These are phyloP conservation scores for Drosophila sp. DNA, from an alignment of 1,140 invertebrate genomes.

Conservation along the genomic window DNA sequence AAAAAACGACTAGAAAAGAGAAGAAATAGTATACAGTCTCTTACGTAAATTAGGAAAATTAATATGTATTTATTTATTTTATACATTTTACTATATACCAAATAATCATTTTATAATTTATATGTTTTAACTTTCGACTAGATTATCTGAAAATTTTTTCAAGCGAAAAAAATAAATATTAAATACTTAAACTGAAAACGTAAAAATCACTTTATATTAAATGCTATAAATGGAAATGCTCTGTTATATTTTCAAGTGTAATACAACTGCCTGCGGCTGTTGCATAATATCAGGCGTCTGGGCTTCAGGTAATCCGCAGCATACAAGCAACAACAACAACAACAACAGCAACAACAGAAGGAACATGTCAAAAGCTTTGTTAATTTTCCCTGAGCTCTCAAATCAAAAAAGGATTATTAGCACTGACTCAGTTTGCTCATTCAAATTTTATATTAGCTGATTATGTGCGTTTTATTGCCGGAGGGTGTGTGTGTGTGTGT, in stretches of 20 bases:
- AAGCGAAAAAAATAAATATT: no score
- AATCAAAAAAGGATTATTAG: slow-evolving; percentile 82
- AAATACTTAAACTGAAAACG: no score
- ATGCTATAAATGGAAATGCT: no score
- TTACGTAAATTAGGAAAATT: no score
- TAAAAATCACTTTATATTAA: no score
- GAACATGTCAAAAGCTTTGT: slow-evolving; percentile 45
- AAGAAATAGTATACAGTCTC: no score
- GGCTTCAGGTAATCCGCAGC: slow-evolving; percentile 55
- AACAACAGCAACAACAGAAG: background rate
- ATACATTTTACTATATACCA: no score
- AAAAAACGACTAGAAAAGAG: background rate
- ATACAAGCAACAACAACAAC: slow-evolving; percentile 25
- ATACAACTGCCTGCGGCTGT: slow-evolving; percentile 1
- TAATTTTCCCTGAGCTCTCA: slow-evolving; percentile 52
- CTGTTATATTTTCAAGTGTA: slow-evolving; percentile 8
- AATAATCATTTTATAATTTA: background rate
- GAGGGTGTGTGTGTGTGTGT: slow-evolving; percentile 8
- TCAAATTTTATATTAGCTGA: slow-evolving; percentile 79
- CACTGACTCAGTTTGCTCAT: slow-evolving; percentile 59
- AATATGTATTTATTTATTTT: no score
- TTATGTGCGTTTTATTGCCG: slow-evolving; percentile 69
- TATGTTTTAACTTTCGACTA: background rate
- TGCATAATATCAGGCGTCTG: slow-evolving; percentile 43
- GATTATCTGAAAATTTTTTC: no score